Percentiles rank a stretch among this genome's conserved stretches.
These are phyloP conservation scores for Phorcus lineatus DNA, from an alignment of 2,888 invertebrate species.

Conservation along the genomic window DNA sequence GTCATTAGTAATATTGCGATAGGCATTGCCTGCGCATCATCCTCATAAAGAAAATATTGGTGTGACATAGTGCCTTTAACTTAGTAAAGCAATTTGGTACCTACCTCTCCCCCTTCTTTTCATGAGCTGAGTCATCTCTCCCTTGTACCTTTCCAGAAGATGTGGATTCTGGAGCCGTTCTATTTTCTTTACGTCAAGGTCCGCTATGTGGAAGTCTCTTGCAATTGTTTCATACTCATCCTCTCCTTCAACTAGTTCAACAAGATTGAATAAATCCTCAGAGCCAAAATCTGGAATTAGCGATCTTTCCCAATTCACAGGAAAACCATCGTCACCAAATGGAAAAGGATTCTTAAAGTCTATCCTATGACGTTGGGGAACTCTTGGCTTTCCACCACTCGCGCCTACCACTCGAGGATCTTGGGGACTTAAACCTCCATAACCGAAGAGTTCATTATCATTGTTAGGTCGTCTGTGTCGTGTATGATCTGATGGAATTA, in stretches of 20 bases:
- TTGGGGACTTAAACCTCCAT: neutral
- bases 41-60: no score
- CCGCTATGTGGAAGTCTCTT: conserved; percentile 47
- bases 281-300: neutral
- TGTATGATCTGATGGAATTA: conserved; percentile 32
- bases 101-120: conserved; percentile 39
- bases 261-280: conserved; percentile 7
- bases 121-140: conserved; percentile 44
- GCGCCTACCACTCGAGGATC: neutral
- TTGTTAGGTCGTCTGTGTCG: neutral
- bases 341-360: conserved; percentile 30
- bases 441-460: neutral
- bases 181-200: conserved; percentile 41
- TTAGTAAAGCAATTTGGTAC: no score
- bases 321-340: conserved; percentile 36
- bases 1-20: no score
- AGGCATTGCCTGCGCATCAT: no score
- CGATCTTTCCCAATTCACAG: conserved; percentile 40
- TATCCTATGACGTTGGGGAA: neutral
- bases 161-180: conserved; percentile 45
- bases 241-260: conserved; percentile 21
- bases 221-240: conserved; percentile 44
- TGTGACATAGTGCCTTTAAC: no score
- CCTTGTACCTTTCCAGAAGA: conserved; percentile 43
- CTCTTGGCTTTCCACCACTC: neutral